Evolutionary conservation across 2,113 vertebrate species (phyloP).

Genomic region (Solea solea): DNA sequence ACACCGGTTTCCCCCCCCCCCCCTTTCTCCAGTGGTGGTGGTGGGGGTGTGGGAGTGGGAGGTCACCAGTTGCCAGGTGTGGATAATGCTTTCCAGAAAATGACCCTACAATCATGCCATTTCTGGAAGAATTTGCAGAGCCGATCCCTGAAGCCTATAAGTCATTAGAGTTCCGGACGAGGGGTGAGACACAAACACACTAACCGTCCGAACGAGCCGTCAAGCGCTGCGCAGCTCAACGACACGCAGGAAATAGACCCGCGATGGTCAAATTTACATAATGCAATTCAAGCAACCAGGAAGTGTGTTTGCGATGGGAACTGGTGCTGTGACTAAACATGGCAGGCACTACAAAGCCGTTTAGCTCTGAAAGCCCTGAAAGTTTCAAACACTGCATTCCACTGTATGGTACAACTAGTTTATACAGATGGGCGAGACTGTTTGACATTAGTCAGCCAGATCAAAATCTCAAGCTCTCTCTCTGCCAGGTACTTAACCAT

Average conservation of each 20-base stretch:
- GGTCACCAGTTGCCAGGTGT: conserved; percentile 6
- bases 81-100: conserved; percentile 67
- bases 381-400: conserved; percentile 46
- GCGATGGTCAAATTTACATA: background rate
- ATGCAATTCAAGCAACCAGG: conserved; percentile 2
- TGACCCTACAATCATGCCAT: conserved; percentile 37
- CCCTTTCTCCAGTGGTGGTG: background rate
- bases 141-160: conserved; percentile 28
- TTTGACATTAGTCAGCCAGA: conserved; percentile 65
- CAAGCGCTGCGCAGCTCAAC: background rate
- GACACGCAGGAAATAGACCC: background rate
- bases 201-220: background rate
- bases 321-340: conserved; percentile 24
- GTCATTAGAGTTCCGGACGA: conserved; percentile 26
- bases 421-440: conserved; percentile 56
- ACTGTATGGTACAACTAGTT: conserved; percentile 42
- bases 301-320: conserved; percentile 9
- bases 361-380: conserved; percentile 27
- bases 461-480: conserved; percentile 40
- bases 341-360: conserved; percentile 41
- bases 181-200: background rate
- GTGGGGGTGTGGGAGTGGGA: background rate
- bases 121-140: conserved; percentile 46
- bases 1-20: conserved; percentile 26
- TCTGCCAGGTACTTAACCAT: conserved; percentile 36